Conservation (phyloP, 2,888 invertebrate genomes). For the Lucinisca nassula region DNA sequence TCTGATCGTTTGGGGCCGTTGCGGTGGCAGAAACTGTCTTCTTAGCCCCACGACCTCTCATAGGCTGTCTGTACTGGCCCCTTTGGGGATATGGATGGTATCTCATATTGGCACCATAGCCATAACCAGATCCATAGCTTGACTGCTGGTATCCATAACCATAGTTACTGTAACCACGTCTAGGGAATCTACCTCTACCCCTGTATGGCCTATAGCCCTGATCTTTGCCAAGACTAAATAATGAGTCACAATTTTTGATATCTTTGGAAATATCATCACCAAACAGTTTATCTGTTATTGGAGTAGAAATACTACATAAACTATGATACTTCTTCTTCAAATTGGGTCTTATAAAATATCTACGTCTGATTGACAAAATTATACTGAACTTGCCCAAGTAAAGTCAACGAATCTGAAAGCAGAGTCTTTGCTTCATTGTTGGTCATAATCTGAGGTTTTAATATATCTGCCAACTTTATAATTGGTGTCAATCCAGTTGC, state of each 20-base stretch:
- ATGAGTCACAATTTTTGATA: conserved; percentile 30
- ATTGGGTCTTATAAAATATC: conserved; percentile 31
- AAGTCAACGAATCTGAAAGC: conserved; percentile 24
- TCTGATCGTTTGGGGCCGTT: neutral
- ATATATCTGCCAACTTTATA: conserved; percentile 14
- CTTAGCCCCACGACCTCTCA: too few relatives aligned
- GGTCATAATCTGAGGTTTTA: neutral
- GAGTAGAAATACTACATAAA: conserved; percentile 14
- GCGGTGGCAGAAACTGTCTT: neutral
- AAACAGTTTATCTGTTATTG: conserved; percentile 16
- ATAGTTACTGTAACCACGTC: too few relatives aligned
- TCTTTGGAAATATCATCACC: conserved; percentile 46
- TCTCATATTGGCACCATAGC: neutral
- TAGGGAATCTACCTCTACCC: neutral
- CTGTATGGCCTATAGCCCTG: neutral
- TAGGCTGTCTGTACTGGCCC: too few relatives aligned
- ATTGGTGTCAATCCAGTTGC: conserved; percentile 25
- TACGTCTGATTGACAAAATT: conserved; percentile 29
- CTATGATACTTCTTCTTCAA: conserved; percentile 27
- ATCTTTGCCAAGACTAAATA: conserved; percentile 5
- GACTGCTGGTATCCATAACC: too few relatives aligned
- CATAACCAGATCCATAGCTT: too few relatives aligned
- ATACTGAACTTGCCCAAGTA: conserved; percentile 45
- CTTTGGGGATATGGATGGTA: too few relatives aligned
- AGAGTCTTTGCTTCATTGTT: conserved; percentile 14